Percentiles rank a stretch among this genome's conserved stretches.
These are phyloP conservation scores for Sarcophaga bullata DNA, from an alignment of 1,140 invertebrate genomes.

Conservation along the genomic window DNA sequence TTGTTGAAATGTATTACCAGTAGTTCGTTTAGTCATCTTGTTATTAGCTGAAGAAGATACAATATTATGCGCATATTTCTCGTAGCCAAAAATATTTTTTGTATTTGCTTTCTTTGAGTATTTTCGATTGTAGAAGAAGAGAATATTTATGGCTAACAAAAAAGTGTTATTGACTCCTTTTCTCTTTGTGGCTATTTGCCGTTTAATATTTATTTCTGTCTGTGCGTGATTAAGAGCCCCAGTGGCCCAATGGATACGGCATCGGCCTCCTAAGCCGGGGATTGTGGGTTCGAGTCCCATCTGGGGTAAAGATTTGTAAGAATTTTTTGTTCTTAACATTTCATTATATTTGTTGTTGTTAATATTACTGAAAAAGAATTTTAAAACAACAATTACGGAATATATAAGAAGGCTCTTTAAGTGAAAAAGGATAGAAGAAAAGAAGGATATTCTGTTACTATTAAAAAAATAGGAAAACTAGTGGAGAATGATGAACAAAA, in stretches of 20 bases:
- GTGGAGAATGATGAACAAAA: too few relatives aligned
- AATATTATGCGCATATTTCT: neutral
- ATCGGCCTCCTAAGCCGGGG: constrained; percentile 50
- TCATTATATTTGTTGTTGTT: neutral
- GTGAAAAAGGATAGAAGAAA: too few relatives aligned
- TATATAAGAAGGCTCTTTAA: too few relatives aligned
- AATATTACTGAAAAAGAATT: neutral
- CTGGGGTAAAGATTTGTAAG: constrained; percentile 49
- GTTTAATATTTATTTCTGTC: neutral
- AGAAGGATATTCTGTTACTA: too few relatives aligned
- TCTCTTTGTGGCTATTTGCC: neutral
- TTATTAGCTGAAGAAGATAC: too few relatives aligned
- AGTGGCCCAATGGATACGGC: constrained; percentile 51
- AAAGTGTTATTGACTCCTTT: constrained; percentile 17
- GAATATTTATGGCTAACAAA: neutral
- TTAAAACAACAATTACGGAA: too few relatives aligned
- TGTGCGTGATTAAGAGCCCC: constrained; percentile 37
- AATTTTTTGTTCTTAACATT: constrained; percentile 40
- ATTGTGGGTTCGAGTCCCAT: constrained; percentile 51
- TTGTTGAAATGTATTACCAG: neutral
- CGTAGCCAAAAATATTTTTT: constrained; percentile 23
- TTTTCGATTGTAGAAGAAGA: neutral
- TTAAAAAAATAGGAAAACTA: too few relatives aligned
- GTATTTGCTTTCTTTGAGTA: neutral
- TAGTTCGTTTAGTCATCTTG: neutral